phyloP scores from a whole-genome alignment of 2,113 vertebrate species.

The Neolamprologus falcicula region DNA sequence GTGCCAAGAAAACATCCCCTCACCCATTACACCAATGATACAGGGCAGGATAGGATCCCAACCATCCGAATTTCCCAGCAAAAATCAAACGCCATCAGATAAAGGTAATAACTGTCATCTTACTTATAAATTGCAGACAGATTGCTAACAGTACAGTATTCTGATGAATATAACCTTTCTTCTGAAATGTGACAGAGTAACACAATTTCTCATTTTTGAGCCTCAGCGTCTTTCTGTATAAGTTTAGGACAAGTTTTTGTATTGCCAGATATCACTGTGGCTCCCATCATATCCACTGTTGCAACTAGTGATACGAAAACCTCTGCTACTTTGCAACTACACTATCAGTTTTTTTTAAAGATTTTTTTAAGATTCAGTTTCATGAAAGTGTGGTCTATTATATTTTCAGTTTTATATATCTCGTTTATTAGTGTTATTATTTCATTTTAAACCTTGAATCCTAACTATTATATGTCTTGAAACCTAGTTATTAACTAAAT shows the following conservation, averaged over 20 bases:
- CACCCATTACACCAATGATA: background rate
- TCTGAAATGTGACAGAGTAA: background rate
- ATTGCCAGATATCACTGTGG: background rate
- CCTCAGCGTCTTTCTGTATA: accelerated
- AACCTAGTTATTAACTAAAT: background rate
- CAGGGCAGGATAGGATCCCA: background rate
- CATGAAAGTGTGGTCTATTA: background rate
- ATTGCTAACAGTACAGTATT: background rate
- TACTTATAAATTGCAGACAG: background rate
- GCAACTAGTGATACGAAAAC: background rate
- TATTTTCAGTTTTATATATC: background rate
- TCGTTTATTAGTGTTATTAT: background rate
- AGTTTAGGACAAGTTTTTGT: background rate
- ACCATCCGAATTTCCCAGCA: background rate
- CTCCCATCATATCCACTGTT: background rate
- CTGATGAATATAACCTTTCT: background rate
- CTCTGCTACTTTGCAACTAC: background rate
- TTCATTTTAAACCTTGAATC: background rate
- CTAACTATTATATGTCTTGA: background rate
- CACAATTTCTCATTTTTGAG: background rate
- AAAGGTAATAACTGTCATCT: background rate
- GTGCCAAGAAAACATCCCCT: background rate
- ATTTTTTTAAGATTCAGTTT: background rate
- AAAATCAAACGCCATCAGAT: background rate
- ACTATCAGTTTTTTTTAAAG: background rate